Base-by-base conservation (phyloP, 2,888 invertebrate genomes). In the Ornithoptera priamus region DNA sequence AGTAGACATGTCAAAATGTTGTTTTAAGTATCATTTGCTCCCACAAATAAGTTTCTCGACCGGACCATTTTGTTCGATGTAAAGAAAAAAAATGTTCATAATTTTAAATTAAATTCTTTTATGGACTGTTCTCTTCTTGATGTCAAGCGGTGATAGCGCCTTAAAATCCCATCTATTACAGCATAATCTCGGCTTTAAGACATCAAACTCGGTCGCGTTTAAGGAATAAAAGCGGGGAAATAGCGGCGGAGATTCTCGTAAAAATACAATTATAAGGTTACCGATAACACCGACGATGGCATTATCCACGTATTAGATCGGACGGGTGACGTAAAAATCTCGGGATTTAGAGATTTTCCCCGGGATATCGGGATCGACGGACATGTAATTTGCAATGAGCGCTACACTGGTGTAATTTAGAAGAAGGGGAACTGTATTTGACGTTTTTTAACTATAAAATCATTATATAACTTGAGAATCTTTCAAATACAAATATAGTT, bases 331-430 rank as follows among this genome's bases (percentile, higher is more conserved):
- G 67, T 70, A 63, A 69, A 73, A 74, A 72, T 70, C 73, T 71
- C 58, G 63, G 73, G 74, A 73, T 76, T 74, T 70, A 64, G 72
- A 72, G 75, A 72, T 72, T 74, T 72, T 69, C 66, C 65, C 68
- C 69, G 73, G 72, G 72, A 69, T 74, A 63, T 8, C 53, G 58
- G 50, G 20, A 71, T 72, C 72, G 71, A 72, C 70, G 74, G 70
- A 68, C 72, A 71, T 74, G 73, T 73, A 74, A 75, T 76, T 74
- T 74, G 71, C 73, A 74, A 73, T 73, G 73, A 73, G 67, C 72
- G 65, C 59, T 59, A 22, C 58, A 7, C 57, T 42, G 22, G 1
- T 65, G 39, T 5, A 22, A 42, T 39, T 53, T 10, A 53, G 53
- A 18, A 18, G 53, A 53, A 53, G n/a, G 5, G 4, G 4, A n/a